A percentile compares a stretch with the other conserved stretches of the same genome.
Conservation (phyloP, 2,113 vertebrate genomes). For the Corythornis cristatus region DNA sequence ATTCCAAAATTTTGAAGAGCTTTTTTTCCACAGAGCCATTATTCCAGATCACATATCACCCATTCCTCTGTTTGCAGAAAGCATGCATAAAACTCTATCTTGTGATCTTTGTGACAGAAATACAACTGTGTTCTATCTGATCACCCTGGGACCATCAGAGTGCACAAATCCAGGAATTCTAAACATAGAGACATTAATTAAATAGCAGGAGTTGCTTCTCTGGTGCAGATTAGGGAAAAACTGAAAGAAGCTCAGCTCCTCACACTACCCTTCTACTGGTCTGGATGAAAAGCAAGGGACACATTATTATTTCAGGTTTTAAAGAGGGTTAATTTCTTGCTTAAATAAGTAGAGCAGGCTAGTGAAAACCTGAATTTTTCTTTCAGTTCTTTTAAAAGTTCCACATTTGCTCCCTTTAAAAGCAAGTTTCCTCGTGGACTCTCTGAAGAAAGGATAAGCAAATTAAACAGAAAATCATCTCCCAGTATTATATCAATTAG, state of each 20-base stretch:
- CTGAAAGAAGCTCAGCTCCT: neutral
- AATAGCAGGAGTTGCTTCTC: neutral
- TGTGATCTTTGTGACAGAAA: constrained; percentile 24
- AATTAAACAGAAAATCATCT: constrained; percentile 3
- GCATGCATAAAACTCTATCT: neutral
- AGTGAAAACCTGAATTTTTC: neutral
- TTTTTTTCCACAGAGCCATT: neutral
- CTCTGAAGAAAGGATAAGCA: neutral
- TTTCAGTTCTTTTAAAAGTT: neutral
- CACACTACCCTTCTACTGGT: neutral
- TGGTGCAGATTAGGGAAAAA: neutral
- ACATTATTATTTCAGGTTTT: constrained; percentile 1
- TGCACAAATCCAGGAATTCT: neutral
- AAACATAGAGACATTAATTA: neutral
- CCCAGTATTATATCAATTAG: neutral
- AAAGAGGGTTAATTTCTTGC: neutral
- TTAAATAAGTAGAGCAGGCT: neutral
- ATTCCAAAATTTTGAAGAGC: constrained; percentile 14
- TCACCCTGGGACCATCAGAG: neutral
- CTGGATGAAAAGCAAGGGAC: neutral
- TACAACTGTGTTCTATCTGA: constrained; percentile 8
- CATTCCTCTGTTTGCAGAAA: neutral
- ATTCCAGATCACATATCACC: neutral
- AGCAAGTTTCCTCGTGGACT: neutral
- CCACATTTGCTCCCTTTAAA: neutral